Conservation (phyloP, 2,113 vertebrate genomes). For the Delphinus delphis region DNA sequence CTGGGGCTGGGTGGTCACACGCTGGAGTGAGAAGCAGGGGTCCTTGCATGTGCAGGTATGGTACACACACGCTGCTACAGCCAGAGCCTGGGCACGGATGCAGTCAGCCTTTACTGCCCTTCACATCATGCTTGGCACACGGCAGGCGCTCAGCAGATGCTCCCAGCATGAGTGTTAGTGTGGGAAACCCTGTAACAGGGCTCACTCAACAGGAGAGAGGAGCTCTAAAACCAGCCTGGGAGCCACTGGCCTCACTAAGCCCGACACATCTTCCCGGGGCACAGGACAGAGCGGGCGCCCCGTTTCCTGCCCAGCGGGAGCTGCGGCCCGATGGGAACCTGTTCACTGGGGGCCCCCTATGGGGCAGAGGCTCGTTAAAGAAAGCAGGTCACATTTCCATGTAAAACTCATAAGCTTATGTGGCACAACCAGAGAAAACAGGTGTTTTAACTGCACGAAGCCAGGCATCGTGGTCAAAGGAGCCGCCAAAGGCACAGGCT, state of each 20-base stretch:
- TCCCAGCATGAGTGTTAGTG: rapidly evolving
- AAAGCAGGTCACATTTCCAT: background rate
- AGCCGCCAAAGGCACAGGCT: rapidly evolving
- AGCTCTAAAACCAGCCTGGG: rapidly evolving
- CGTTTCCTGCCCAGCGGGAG: rapidly evolving
- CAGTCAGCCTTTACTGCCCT: rapidly evolving
- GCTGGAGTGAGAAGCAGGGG: rapidly evolving
- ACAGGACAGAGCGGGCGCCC: rapidly evolving
- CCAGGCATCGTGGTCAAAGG: rapidly evolving
- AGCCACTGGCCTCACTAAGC: rapidly evolving
- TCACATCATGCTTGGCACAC: rapidly evolving
- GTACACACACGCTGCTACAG: rapidly evolving
- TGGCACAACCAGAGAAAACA: too few species aligned
- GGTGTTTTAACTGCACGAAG: rapidly evolving
- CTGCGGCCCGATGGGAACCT: background rate
- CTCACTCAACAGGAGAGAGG: rapidly evolving
- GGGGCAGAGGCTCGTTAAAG: background rate
- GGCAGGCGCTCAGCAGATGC: rapidly evolving
- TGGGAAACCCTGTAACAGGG: rapidly evolving
- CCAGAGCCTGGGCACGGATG: rapidly evolving
- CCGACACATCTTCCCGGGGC: rapidly evolving
- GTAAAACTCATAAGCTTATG: rapidly evolving
- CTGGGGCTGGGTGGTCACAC: rapidly evolving
- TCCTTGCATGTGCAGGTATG: rapidly evolving
- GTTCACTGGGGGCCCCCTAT: rapidly evolving